These are phyloP conservation scores for Pseudopleuronectes americanus DNA, from an alignment of 2,797 vertebrate genomes.

Conservation along the genomic window DNA sequence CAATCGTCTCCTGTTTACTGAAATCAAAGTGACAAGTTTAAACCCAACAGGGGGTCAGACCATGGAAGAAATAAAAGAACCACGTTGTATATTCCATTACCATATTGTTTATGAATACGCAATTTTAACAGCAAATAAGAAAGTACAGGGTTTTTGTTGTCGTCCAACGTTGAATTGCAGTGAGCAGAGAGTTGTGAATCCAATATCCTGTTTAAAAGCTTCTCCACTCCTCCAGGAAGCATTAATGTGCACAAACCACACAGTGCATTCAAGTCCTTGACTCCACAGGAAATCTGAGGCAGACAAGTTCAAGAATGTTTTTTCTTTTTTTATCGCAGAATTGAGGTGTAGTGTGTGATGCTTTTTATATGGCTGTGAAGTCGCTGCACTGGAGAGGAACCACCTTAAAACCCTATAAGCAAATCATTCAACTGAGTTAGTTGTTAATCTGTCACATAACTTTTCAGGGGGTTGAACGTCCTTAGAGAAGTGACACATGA, in stretches of 20 bases:
- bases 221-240: slow-evolving; percentile 25
- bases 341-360: slow-evolving; percentile 30
- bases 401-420: too few species aligned
- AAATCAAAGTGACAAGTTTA: too few species aligned
- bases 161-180: not conserved
- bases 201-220: slow-evolving; percentile 40
- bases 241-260: slow-evolving; percentile 9
- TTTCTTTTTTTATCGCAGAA: slow-evolving; percentile 16
- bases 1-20: not conserved
- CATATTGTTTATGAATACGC: too few species aligned
- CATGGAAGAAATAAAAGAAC: too few species aligned
- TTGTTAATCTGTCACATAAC: too few species aligned
- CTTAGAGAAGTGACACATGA: too few species aligned
- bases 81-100: too few species aligned
- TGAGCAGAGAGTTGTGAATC: slow-evolving; percentile 5
- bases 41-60: too few species aligned
- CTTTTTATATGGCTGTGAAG: slow-evolving; percentile 9
- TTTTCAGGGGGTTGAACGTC: too few species aligned
- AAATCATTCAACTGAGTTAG: too few species aligned
- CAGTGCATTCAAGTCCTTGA: slow-evolving; percentile 21
- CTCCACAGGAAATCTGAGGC: slow-evolving; percentile 31
- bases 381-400: too few species aligned
- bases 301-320: not conserved
- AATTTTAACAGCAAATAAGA: too few species aligned
- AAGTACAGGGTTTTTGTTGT: not conserved